Evolutionary conservation across 2,888 invertebrate species (phyloP), one percentile per base, ranked within the genome.

Genomic region (Diarsia mendica): DNA sequence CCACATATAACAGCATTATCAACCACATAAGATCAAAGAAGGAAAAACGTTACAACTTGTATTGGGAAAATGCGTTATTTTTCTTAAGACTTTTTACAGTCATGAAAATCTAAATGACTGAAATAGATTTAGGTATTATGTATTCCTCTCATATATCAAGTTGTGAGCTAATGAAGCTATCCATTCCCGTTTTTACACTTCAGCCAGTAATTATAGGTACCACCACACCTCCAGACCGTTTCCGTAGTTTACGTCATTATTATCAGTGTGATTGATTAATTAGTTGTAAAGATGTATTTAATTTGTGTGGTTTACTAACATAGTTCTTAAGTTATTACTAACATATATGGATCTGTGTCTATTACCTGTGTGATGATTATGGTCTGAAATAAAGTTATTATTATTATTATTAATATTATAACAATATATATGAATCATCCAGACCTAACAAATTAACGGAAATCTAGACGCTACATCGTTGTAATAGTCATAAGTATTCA

Each of bases 1-100:
- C 65, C 8, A 39, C 48, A 64, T 67, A 67, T 63, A 82, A 72
- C 48, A 68, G 49, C 46, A 81, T 80, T 70, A 81, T 80, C 48
- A 66, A 49, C 64, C 60, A 68, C 61, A 77, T 65, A 23, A 72
- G 66, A 72, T 81, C 61, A 63, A 66, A 68, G 67, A n/a, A 33
- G n/a, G 72, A 61, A 68, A 74, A 72, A 18, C 18, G 44, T 13
- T 53, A 70, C 13, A 28, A 53, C 64, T 64, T 13, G 58, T 39
- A 53, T 64, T 49, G 48, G 44, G 18, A 53, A 76, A 76, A 51
- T 11, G 33, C 48, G 60, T 53, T 67, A 58, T 79, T 70, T 71
- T 76, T 28, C 28, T 28, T 28, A 28, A 28, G 28, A 28, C 28
- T 28, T 28, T 28, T 28, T 28, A 28, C 28, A 28, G 28, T 28